phyloP scores from a whole-genome alignment of 2,113 vertebrate species.

The Cinclus cinclus region DNA sequence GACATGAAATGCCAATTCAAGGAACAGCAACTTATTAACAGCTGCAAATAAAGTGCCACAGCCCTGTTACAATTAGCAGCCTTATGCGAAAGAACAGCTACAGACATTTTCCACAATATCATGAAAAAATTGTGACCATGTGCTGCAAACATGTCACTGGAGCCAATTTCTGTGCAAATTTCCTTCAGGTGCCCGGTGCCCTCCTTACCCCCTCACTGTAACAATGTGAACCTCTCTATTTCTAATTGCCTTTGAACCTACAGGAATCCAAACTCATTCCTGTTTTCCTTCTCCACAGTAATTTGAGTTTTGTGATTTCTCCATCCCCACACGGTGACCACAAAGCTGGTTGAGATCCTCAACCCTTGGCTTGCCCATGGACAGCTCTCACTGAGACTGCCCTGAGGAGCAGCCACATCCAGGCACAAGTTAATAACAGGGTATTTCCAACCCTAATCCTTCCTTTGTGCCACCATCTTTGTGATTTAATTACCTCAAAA shows the following conservation, averaged over 20 bases:
- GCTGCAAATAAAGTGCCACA: neutral
- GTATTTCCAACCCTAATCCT: neutral
- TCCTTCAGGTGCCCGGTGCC: neutral
- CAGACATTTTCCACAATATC: neutral
- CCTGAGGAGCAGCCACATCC: neutral
- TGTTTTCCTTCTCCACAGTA: neutral
- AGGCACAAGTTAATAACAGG: neutral
- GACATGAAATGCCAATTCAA: neutral
- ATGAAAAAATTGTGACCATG: accelerated
- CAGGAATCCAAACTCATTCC: accelerated
- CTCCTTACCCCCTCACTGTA: accelerated
- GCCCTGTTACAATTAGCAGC: neutral
- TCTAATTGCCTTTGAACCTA: neutral
- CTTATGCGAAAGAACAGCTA: neutral
- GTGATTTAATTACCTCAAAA: neutral
- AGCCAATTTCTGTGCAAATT: neutral
- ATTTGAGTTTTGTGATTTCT: neutral
- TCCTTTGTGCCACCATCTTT: neutral
- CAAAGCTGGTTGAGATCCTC: accelerated
- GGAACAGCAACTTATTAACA: neutral
- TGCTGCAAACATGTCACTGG: neutral
- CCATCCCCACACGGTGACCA: neutral
- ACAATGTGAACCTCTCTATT: accelerated
- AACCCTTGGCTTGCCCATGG: accelerated
- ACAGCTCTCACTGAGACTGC: neutral